Evolutionary conservation across 1,140 invertebrate species (phyloP).

Genomic region (Drosophila nigrodunni): DNA sequence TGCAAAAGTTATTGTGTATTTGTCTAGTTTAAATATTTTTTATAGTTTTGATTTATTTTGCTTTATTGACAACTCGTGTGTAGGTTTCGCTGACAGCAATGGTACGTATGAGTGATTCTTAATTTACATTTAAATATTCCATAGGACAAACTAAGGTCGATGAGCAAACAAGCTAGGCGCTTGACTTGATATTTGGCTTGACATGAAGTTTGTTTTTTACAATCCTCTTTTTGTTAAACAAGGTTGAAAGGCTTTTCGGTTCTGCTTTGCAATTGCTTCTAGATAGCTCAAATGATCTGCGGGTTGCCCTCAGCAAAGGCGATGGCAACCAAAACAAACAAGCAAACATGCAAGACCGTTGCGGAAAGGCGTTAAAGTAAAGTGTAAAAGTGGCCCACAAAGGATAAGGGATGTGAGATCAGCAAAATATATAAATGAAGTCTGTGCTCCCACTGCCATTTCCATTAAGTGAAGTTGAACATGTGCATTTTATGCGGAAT

Average conservation of each 20-base stretch:
- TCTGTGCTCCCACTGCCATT: background rate
- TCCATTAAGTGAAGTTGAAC: slow-evolving; percentile 1
- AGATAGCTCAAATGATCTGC: slow-evolving; percentile 33
- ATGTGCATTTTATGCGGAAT: slow-evolving; percentile 69
- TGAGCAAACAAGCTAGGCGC: slow-evolving; percentile 20
- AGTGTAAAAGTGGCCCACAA: slow-evolving; percentile 56
- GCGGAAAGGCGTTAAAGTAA: slow-evolving; percentile 58
- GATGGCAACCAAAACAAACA: slow-evolving; percentile 53
- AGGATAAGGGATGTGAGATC: background rate
- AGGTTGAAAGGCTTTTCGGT: background rate
- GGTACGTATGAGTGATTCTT: slow-evolving; percentile 74
- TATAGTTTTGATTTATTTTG: slow-evolving; percentile 34
- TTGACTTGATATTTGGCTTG: slow-evolving; percentile 28
- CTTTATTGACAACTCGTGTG: slow-evolving; percentile 15
- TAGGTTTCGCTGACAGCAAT: slow-evolving; percentile 25
- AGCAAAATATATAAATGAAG: background rate
- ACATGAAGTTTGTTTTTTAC: slow-evolving; percentile 6
- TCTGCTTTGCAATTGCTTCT: slow-evolving; percentile 2
- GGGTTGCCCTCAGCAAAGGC: slow-evolving; percentile 36
- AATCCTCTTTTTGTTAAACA: slow-evolving; percentile 3
- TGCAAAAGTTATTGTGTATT: no score
- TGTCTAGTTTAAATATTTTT: no score
- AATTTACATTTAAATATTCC: slow-evolving; percentile 64
- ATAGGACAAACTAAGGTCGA: slow-evolving; percentile 17
- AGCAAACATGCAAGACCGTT: slow-evolving; percentile 38